A percentile compares a stretch with the other conserved stretches of the same genome.
Conservation (phyloP, 2,888 invertebrate genomes). For the Catotricha subobsoleta region DNA sequence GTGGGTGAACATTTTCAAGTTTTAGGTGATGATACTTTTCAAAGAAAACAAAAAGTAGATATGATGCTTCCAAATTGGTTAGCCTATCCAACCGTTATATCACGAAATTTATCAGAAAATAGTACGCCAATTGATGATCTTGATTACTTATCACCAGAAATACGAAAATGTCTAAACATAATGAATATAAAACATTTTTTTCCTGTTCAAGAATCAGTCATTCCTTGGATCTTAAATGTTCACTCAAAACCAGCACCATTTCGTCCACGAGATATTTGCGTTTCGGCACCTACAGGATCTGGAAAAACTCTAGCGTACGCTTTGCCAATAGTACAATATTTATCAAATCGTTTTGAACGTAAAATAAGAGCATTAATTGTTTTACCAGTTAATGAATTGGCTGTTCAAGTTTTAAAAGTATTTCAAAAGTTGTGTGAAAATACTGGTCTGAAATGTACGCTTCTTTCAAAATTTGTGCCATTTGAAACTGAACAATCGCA, state of each 20-base stretch:
- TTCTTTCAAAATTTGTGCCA: conserved; percentile 48
- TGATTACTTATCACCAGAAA: conserved; percentile 40
- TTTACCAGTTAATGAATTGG: conserved; percentile 82
- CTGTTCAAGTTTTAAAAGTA: conserved; percentile 71
- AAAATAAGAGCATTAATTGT: conserved; percentile 73
- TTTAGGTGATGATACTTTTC: conserved; percentile 43
- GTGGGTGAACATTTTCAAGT: conserved; percentile 37
- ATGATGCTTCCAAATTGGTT: conserved; percentile 78
- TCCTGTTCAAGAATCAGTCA: conserved; percentile 64
- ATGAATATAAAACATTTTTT: conserved; percentile 64
- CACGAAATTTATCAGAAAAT: conserved; percentile 45
- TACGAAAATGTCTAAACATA: conserved; percentile 42
- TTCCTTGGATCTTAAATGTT: conserved; percentile 55
- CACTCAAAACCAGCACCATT: conserved; percentile 39
- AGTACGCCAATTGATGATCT: conserved; percentile 36
- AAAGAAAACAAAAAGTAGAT: conserved; percentile 41
- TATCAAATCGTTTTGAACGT: conserved; percentile 42
- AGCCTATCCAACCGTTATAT: conserved; percentile 56
- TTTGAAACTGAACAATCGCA: conserved; percentile 49
- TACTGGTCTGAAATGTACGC: conserved; percentile 49
- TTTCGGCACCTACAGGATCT: conserved; percentile 94
- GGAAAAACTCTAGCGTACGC: conserved; percentile 94
- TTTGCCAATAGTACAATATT: conserved; percentile 66
- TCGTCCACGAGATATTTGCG: conserved; percentile 79
- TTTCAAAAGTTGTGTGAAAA: conserved; percentile 51